phyloP scores from a whole-genome alignment of 2,113 vertebrate species.

The Myrmecophaga tridactyla region DNA sequence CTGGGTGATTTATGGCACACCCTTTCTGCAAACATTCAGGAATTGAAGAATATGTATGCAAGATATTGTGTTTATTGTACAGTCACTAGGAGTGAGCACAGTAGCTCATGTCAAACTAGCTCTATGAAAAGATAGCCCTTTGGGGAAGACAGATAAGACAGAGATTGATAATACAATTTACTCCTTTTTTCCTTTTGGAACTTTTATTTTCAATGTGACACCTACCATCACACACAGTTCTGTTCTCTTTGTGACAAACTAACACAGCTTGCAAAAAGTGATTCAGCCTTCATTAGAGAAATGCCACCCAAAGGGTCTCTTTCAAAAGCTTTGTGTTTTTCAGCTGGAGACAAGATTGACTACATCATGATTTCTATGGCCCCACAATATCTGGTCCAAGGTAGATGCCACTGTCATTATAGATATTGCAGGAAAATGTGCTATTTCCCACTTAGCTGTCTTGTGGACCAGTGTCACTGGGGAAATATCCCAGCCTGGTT shows the following conservation, averaged over 20 bases:
- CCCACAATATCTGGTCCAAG: constrained; percentile 69
- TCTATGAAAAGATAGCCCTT: neutral
- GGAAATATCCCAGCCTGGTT: constrained; percentile 78
- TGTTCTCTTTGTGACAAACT: constrained; percentile 72
- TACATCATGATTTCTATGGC: constrained; percentile 65
- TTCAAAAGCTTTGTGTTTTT: constrained; percentile 70
- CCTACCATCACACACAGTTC: neutral
- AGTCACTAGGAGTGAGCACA: neutral
- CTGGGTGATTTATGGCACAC: neutral
- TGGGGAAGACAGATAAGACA: constrained; percentile 26
- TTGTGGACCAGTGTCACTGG: constrained; percentile 75
- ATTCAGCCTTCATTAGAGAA: constrained; percentile 78
- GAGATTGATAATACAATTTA: constrained; percentile 40
- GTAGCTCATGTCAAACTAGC: constrained; percentile 9
- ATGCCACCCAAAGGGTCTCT: constrained; percentile 71
- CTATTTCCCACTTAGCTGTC: constrained; percentile 73
- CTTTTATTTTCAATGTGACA: constrained; percentile 65
- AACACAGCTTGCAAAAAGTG: constrained; percentile 67
- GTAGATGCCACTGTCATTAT: constrained; percentile 69
- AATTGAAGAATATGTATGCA: neutral
- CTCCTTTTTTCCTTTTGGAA: constrained; percentile 49
- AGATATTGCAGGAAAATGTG: constrained; percentile 59
- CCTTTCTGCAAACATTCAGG: neutral
- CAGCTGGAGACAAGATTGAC: constrained; percentile 66
- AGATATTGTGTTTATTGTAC: constrained; percentile 24